A percentile compares a stretch with the other conserved stretches of the same genome.
Conservation (phyloP, 1,140 invertebrate genomes). For the Lasioglossum albipes region DNA sequence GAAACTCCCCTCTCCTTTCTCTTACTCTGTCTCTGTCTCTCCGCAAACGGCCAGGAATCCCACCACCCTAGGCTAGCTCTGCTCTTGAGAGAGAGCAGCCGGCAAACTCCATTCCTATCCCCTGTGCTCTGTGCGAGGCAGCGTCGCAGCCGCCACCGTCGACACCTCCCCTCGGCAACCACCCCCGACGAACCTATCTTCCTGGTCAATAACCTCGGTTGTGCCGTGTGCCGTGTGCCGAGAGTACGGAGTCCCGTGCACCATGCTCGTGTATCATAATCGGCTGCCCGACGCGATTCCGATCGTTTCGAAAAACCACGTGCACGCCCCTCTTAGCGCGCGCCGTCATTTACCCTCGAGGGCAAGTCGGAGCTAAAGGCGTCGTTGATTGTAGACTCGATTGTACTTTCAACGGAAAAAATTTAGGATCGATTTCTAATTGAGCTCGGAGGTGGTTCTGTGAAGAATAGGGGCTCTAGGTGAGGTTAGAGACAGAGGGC, state of each 20-base stretch:
- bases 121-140: slow-evolving; percentile 19
- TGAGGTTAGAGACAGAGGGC: no score
- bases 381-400: no score
- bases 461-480: no score
- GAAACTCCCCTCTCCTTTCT: slow-evolving; percentile 7
- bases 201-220: slow-evolving; percentile 65
- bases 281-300: slow-evolving; percentile 27
- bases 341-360: neutral
- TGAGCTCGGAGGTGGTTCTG: no score
- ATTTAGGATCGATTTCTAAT: no score
- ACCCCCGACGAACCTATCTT: slow-evolving; percentile 57
- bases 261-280: slow-evolving; percentile 38
- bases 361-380: no score
- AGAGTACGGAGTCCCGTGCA: neutral
- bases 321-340: neutral
- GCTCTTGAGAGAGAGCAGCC: slow-evolving; percentile 42
- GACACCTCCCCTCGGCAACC: slow-evolving; percentile 26
- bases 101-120: slow-evolving; percentile 55
- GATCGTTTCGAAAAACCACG: slow-evolving; percentile 7
- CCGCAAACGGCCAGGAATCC: neutral
- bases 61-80: slow-evolving; percentile 26
- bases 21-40: no score
- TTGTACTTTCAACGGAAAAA: no score
- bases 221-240: slow-evolving; percentile 36
- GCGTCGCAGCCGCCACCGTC: slow-evolving; percentile 24